Evolutionary conservation across 2,113 vertebrate species (phyloP).

Genomic region (Oryzias celebensis): DNA sequence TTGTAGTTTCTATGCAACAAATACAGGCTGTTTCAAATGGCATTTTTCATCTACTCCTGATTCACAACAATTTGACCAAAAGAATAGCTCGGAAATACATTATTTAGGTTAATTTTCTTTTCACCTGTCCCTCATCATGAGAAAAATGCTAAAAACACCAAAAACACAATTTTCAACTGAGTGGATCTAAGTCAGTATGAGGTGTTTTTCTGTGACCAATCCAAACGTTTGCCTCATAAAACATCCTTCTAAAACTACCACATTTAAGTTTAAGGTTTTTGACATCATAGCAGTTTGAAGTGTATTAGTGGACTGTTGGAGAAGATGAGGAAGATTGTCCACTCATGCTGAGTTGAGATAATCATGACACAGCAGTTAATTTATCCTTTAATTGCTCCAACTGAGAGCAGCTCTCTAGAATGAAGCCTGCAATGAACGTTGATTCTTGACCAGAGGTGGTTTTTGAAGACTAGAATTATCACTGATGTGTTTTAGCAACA

Average conservation of each 20-base stretch:
- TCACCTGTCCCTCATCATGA: too few relatives aligned
- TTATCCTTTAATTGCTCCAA: conserved; percentile 64
- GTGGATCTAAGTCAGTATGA: neutral
- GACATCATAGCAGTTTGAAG: neutral
- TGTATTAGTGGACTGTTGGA: neutral
- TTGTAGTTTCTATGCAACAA: too few relatives aligned
- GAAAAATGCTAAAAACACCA: too few relatives aligned
- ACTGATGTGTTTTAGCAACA: conserved; percentile 11
- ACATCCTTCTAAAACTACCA: too few relatives aligned
- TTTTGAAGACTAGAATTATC: conserved; percentile 22
- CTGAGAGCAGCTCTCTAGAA: conserved; percentile 43
- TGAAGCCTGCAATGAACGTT: conserved; percentile 57
- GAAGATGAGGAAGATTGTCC: conserved; percentile 11
- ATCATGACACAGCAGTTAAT: conserved; percentile 48
- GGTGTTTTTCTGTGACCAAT: neutral
- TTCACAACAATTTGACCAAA: too few relatives aligned
- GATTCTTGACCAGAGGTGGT: conserved; percentile 49
- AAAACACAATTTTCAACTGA: too few relatives aligned
- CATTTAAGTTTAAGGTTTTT: too few relatives aligned
- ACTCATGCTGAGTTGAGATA: conserved; percentile 28
- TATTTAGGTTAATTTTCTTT: too few relatives aligned
- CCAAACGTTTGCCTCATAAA: too few relatives aligned
- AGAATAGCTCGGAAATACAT: too few relatives aligned
- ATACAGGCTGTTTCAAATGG: too few relatives aligned
- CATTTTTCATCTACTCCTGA: too few relatives aligned